These are phyloP conservation scores for Corticium candelabrum DNA, from an alignment of 37 sponge, comb jelly and placozoan species.

Conservation along the genomic window DNA sequence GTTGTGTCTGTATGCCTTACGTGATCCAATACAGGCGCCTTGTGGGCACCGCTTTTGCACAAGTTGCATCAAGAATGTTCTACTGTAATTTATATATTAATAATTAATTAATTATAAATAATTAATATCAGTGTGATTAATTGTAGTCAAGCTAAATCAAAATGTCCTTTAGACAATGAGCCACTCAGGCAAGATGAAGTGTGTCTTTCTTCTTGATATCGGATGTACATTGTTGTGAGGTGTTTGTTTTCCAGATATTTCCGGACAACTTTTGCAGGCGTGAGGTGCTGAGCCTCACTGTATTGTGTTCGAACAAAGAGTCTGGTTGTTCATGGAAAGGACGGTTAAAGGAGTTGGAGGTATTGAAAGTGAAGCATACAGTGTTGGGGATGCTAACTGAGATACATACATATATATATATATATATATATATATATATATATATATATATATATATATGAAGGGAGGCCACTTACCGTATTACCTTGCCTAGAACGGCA, in stretches of 20 bases:
- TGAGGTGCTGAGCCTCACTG: slow-evolving; percentile 15
- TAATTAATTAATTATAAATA: neutral
- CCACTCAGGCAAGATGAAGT: neutral
- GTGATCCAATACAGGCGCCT: neutral
- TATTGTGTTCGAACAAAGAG: neutral
- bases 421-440: too few species aligned
- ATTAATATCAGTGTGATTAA: neutral
- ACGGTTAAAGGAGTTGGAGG: slow-evolving; percentile 18
- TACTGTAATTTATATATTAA: neutral
- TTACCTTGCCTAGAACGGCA: too few species aligned
- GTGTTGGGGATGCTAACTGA: too few species aligned
- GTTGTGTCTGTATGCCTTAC: neutral
- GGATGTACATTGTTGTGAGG: neutral
- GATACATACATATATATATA: too few species aligned
- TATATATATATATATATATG: neutral
- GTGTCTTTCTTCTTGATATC: neutral
- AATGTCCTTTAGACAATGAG: neutral
- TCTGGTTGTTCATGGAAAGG: slow-evolving; percentile 56
- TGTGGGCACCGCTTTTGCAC: slow-evolving; percentile 9
- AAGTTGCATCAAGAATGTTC: neutral
- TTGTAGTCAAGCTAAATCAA: neutral
- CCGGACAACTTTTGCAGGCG: slow-evolving; percentile 53
- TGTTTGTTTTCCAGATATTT: slow-evolving; percentile 23
- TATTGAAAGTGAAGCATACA: slow-evolving; percentile 10
- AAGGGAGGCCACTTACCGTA: neutral